A percentile compares a stretch with the other conserved stretches of the same genome.
Evolutionary conservation across 37 sponge, comb jelly and placozoan genomes (phyloP).

Genomic region (Halisarca cf. caerulea): DNA sequence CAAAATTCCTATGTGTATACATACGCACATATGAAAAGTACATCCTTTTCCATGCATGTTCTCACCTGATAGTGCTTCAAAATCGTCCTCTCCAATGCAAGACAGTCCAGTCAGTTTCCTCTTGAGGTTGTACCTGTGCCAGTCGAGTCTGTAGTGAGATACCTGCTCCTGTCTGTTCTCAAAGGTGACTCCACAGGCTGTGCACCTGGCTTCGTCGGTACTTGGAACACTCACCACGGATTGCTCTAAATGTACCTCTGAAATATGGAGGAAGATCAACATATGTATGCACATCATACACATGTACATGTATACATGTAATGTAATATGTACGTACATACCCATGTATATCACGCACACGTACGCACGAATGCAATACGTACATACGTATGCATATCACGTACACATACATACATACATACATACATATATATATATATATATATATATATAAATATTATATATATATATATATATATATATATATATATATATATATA

Average conservation of each 20-base stretch:
- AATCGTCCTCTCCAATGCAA: constrained; percentile 67
- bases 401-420: no score
- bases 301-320: no score
- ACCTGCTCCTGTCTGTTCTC: constrained; percentile 71
- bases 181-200: constrained; percentile 57
- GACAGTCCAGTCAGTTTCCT: constrained; percentile 59
- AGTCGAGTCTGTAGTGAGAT: constrained; percentile 85
- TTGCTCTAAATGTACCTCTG: no score
- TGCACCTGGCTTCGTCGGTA: constrained; percentile 31
- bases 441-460: no score
- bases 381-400: background rate
- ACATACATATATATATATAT: no score
- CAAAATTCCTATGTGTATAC: no score
- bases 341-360: background rate
- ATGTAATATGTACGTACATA: background rate
- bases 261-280: no score
- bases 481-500: no score
- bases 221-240: background rate
- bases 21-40: no score
- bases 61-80: constrained; percentile 78
- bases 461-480: no score
- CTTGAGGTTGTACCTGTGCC: constrained; percentile 92
- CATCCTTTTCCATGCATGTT: no score
- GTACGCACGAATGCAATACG: background rate
- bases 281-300: background rate